Percentiles rank a stretch among this genome's conserved stretches.
phyloP scores from a whole-genome alignment of 2,113 vertebrate genomes.

The Scartelaos histophorus region DNA sequence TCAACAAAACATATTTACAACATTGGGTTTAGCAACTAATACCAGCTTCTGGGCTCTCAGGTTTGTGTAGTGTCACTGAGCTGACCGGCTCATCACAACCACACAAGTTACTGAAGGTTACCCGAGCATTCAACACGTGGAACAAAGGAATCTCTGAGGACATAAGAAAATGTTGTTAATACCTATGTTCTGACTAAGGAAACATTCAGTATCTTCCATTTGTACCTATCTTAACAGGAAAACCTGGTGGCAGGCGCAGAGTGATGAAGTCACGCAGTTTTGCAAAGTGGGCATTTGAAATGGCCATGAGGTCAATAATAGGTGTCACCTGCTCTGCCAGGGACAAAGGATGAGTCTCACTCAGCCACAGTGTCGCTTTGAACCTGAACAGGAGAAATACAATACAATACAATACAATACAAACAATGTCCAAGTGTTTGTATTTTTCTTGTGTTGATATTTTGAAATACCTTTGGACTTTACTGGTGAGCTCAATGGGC shows the following conservation, averaged over 20 bases:
- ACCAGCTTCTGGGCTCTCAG: constrained; percentile 70
- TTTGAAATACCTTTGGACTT: constrained; percentile 75
- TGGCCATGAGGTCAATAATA: constrained; percentile 85
- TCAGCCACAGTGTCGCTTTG: constrained; percentile 81
- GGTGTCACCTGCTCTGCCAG: constrained; percentile 82
- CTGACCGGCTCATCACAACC: constrained; percentile 81
- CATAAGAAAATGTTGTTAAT: background rate
- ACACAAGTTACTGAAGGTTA: constrained; percentile 83
- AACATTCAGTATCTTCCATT: background rate
- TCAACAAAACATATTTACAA: background rate
- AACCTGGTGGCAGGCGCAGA: constrained; percentile 78
- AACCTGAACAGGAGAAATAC: constrained; percentile 69
- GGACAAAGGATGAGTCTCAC: constrained; percentile 80
- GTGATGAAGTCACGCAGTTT: constrained; percentile 84
- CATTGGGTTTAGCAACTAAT: background rate
- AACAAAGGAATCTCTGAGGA: constrained; percentile 81
- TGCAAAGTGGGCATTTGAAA: constrained; percentile 83
- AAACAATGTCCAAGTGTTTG: background rate
- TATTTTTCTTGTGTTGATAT: background rate
- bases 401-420: background rate
- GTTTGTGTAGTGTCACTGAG: constrained; percentile 73
- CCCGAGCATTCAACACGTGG: constrained; percentile 81
- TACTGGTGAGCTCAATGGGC: constrained; percentile 80
- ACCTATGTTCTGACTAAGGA: background rate
- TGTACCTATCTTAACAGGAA: constrained; percentile 80